These are phyloP conservation scores for Coelinius sp. DNA, from an alignment of 2,888 invertebrate genomes.

Conservation along the genomic window DNA sequence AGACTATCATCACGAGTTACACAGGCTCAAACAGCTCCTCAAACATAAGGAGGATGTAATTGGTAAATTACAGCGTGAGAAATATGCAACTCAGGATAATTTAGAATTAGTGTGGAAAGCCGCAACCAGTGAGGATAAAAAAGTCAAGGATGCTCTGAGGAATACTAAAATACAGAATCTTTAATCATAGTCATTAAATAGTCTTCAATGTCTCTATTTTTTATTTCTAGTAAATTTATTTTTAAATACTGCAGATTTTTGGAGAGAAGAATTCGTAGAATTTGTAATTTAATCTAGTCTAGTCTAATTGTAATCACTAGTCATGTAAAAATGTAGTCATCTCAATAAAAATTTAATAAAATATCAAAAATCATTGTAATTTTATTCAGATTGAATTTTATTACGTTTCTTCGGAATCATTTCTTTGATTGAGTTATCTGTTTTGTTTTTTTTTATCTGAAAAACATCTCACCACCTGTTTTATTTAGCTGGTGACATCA, in stretches of 20 bases:
- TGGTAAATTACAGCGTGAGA: slow-evolving; percentile 64
- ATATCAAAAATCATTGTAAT: not conserved
- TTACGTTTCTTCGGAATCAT: too few relatives aligned
- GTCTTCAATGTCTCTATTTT: not conserved
- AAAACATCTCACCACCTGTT: slow-evolving; percentile 43
- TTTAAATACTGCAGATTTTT: slow-evolving; percentile 8
- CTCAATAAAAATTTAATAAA: not conserved
- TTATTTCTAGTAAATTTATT: not conserved
- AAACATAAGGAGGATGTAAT: slow-evolving; percentile 71
- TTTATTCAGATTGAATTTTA: not conserved
- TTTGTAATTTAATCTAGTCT: slow-evolving; percentile 36
- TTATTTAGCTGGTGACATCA: slow-evolving; percentile 64
- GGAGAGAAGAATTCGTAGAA: not conserved
- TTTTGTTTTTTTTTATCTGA: too few relatives aligned
- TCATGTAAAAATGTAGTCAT: slow-evolving; percentile 20
- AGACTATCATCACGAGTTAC: slow-evolving; percentile 71
- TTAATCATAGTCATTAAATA: slow-evolving; percentile 33
- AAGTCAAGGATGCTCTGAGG: slow-evolving; percentile 58
- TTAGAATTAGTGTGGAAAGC: slow-evolving; percentile 62
- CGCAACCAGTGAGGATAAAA: slow-evolving; percentile 57
- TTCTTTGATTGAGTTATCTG: not conserved
- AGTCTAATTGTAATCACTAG: slow-evolving; percentile 38
- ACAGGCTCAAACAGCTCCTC: slow-evolving; percentile 70
- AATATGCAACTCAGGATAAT: slow-evolving; percentile 59
- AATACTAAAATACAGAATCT: slow-evolving; percentile 54